Base-by-base conservation (phyloP, 2,888 invertebrate species). In the Mongoloraphidia duomilia region DNA sequence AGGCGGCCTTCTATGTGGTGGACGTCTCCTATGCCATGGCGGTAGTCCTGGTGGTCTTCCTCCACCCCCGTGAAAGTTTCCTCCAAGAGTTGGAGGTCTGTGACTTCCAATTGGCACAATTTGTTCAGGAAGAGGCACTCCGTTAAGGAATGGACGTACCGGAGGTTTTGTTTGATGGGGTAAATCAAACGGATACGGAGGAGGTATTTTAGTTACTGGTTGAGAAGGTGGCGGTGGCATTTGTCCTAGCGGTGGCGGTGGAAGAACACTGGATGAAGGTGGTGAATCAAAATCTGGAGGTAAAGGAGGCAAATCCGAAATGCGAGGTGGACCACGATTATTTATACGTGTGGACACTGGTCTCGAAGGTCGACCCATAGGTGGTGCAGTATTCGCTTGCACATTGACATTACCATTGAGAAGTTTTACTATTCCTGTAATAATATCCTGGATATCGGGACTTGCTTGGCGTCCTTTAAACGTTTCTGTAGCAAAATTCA, bases 361-460 rank as follows among this genome's bases (percentile, higher is more conserved):
- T 11, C 85, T 70, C 11, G 74, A 61, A 3, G 82, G 82, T 50
- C 85, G 71, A 1, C 77, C 76, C 11, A 70, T 68, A 34, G 58
- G 56, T 3, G 74, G 68, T 49, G 79, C 80, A 0, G 84, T 81
- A 56, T 84, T 86, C 0, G 84, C 84, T 62, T 82, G 84, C 0
- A 89, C 86, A 58, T 89, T 89, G 0, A 89, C 89, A 58, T 91
- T 90, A 1, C 91, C 91, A 54, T 92, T 90, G 2, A 92, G 68
- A 10, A 92, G 65, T 63, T 91, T 90, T 0, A 91, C 90, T 44
- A 92, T 84, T 9, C 91, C 91, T 2, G 87, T 87, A 36, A 92
- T 88, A 34, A 92, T 90, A 59, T 92, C 90, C 64, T 91, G 89
- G 50, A 92, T 89, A 61, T 90, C 90, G 38, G 82, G 79, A 63